phyloP scores from a whole-genome alignment of 2,888 invertebrate species.

The Caenorhabditis imperialis region DNA sequence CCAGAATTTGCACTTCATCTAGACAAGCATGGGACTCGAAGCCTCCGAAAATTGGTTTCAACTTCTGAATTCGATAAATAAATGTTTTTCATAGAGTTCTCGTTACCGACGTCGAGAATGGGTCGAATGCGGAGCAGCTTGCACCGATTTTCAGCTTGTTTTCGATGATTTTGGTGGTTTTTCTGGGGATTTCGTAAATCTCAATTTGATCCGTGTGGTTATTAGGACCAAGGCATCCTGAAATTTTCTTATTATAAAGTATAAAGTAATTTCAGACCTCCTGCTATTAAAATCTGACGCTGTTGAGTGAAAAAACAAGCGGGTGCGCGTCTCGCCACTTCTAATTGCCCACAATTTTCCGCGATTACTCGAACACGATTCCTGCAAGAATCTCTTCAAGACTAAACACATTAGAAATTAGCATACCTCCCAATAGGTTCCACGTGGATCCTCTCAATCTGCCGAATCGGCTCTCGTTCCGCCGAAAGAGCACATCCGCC shows the following conservation, averaged over 20 bases:
- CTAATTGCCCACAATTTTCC: conserved; percentile 26
- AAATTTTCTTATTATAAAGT: neutral
- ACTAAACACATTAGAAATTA: neutral
- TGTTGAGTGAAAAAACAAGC: conserved; percentile 21
- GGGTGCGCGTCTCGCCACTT: conserved; percentile 25
- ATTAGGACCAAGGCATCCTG: conserved; percentile 38
- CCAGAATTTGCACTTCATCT: conserved; percentile 35
- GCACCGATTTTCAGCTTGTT: conserved; percentile 14
- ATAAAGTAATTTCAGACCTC: conserved; percentile 5
- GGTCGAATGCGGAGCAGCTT: conserved; percentile 44
- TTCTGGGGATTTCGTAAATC: neutral
- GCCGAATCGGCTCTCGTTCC: conserved; percentile 33
- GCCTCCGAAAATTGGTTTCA: conserved; percentile 55
- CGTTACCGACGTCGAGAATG: conserved; percentile 8
- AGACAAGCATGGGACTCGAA: conserved; percentile 52
- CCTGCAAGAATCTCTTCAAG: conserved; percentile 4
- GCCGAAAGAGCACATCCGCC: conserved; percentile 42
- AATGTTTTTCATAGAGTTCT: neutral
- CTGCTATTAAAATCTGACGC: conserved; percentile 23
- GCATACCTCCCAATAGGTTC: conserved; percentile 5
- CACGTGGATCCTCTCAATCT: conserved; percentile 30
- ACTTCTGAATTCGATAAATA: conserved; percentile 13
- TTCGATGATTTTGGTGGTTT: neutral
- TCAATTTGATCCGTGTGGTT: conserved; percentile 34
- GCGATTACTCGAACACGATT: conserved; percentile 1